Base-by-base conservation (phyloP, 2,888 invertebrate genomes). In the Nematopogon swammerdamellus region DNA sequence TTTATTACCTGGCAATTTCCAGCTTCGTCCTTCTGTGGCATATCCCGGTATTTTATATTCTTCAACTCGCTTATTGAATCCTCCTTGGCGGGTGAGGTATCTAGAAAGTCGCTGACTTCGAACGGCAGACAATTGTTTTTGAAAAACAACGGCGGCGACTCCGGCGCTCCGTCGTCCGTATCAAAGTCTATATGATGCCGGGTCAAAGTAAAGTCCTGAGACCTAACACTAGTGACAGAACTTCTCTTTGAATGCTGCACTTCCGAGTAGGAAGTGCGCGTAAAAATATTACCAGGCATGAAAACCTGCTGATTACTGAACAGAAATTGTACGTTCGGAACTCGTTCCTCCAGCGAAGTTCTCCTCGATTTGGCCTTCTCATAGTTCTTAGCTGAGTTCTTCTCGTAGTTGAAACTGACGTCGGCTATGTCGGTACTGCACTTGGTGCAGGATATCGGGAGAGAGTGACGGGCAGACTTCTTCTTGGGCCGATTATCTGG, bases 251-350 rank as follows among this genome's bases (percentile, higher is more conserved):
- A 49, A 54, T 63, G 67, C 3, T 60, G 59, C 10, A 74, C 68
- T 52, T 75, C 75, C 1, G 74, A 65, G 52, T 63, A 70, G 0
- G 73, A 61, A 0, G 62, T 52, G 1, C 62, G 54, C 16, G 64
- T 60, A 49, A 65, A 65, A 54, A 67, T 50, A 53, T 72, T 69
- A 0, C 79, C 74, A 10, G 77, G 77, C 75, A 80, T 73, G 53
- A 80, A 79, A 18, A 80, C 75, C 57, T 80, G 79, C 57, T 80
- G 79, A 55, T 80, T 79, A 60, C 77, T 77, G 54, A 80, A 80
- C 16, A 79, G 61, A 60, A 80, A 80, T 55, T 80, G 79, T 63
- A 80, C 73, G 49, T 70, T 74, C 2, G 79, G 79, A 1, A 68
- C 60, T 2, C 63, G 8, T 3, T 36, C 63, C 47, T 66, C 68